phyloP scores from a whole-genome alignment of 2,888 invertebrate species.

The Athalia rosae region DNA sequence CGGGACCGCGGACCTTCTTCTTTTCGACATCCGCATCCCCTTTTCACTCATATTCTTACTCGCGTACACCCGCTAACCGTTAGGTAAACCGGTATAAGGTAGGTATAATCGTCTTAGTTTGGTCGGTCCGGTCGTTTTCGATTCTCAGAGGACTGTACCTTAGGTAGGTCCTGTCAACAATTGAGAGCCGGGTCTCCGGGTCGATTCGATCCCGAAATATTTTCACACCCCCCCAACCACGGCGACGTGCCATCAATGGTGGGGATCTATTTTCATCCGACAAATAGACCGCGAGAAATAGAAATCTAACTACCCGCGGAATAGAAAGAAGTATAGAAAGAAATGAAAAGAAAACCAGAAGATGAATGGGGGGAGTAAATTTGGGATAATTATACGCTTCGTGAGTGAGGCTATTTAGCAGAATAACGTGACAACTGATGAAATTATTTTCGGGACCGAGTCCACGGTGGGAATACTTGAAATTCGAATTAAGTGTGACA shows the following conservation, averaged over 20 bases:
- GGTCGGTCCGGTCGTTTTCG: neutral
- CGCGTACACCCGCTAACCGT: constrained; percentile 26
- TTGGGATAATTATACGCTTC: too few species aligned
- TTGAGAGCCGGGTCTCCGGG: constrained; percentile 12
- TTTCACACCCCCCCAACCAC: constrained; percentile 23
- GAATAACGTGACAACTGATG: too few species aligned
- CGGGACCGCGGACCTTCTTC: neutral
- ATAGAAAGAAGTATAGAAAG: neutral
- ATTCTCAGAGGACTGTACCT: too few species aligned
- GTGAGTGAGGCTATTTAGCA: too few species aligned
- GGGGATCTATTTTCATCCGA: constrained; percentile 27
- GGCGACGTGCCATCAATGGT: neutral
- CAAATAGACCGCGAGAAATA: neutral
- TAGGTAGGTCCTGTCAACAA: constrained; percentile 25
- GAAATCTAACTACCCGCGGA: neutral
- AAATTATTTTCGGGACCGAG: too few species aligned
- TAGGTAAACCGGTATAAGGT: constrained; percentile 16
- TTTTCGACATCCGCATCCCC: neutral
- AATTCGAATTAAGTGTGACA: too few species aligned
- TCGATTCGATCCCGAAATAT: neutral
- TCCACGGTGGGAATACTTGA: too few species aligned
- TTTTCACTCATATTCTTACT: neutral
- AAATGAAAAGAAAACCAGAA: neutral
- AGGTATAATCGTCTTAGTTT: neutral
- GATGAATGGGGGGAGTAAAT: neutral